Conservation (phyloP, 2,888 invertebrate species). For the Elgonia sp. region DNA sequence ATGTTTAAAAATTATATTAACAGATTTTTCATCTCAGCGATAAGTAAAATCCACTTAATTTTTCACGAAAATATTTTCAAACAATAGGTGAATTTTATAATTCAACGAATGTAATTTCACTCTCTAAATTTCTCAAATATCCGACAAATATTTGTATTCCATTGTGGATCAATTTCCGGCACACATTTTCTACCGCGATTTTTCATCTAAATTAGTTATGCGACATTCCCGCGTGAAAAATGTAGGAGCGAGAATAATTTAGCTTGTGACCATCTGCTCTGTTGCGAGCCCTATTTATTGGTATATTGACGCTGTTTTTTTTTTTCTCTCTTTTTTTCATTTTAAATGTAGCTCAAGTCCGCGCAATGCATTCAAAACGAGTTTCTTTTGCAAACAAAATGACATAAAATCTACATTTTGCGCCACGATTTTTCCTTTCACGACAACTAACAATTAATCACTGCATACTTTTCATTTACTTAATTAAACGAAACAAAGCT, state of each 20-base stretch:
- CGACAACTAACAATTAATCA: too few species aligned
- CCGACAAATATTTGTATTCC: slow-evolving; percentile 21
- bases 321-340: not conserved
- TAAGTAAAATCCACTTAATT: too few species aligned
- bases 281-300: not conserved
- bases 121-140: too few species aligned
- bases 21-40: not conserved
- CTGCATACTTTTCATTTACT: too few species aligned
- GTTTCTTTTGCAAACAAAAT: slow-evolving; percentile 1
- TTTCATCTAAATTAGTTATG: slow-evolving; percentile 35
- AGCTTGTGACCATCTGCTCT: not conserved
- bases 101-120: too few species aligned
- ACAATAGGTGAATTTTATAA: not conserved
- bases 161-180: slow-evolving; percentile 14
- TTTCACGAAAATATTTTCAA: too few species aligned
- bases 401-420: not conserved
- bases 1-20: not conserved
- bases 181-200: slow-evolving; percentile 15
- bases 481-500: too few species aligned
- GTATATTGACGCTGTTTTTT: not conserved
- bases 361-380: not conserved
- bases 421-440: too few species aligned
- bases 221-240: slow-evolving; percentile 7
- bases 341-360: not conserved
- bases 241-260: slow-evolving; percentile 7